phyloP scores from a whole-genome alignment of 1,140 invertebrate genomes.

The Agraylea sexmaculata region DNA sequence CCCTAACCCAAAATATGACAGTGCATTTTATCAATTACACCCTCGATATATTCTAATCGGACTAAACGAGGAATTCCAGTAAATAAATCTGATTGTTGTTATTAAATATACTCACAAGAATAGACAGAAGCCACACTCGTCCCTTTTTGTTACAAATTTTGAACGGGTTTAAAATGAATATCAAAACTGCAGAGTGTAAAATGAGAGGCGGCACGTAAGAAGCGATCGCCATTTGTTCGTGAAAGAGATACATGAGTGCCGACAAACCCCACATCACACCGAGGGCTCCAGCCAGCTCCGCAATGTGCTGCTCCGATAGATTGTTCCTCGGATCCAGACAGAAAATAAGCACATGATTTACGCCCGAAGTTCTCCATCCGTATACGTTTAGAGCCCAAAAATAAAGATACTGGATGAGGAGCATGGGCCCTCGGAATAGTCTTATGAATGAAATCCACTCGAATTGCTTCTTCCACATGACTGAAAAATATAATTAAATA shows the following conservation, averaged over 20 bases:
- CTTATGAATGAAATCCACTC: slow-evolving; percentile 40
- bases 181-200: slow-evolving; percentile 53
- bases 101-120: slow-evolving; percentile 56
- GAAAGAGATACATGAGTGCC: slow-evolving; percentile 72
- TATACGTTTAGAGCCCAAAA: slow-evolving; percentile 97
- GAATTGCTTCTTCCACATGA: not conserved
- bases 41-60: too few species aligned
- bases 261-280: slow-evolving; percentile 91
- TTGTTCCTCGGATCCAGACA: slow-evolving; percentile 97
- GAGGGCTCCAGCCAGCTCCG: slow-evolving; percentile 91
- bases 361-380: slow-evolving; percentile 95
- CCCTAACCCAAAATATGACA: too few species aligned
- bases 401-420: slow-evolving; percentile 89
- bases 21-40: too few species aligned
- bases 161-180: slow-evolving; percentile 83
- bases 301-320: slow-evolving; percentile 88
- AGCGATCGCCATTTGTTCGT: slow-evolving; percentile 59
- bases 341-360: slow-evolving; percentile 99
- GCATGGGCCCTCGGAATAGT: slow-evolving; percentile 84
- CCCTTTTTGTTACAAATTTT: slow-evolving; percentile 88
- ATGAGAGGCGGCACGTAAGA: slow-evolving; percentile 66
- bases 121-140: slow-evolving; percentile 68
- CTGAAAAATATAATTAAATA: slow-evolving; percentile 23
- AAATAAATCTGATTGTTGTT: too few species aligned
- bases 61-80: too few species aligned